Percentiles rank a stretch among this genome's conserved stretches.
These are phyloP conservation scores for Belgica antarctica DNA, from an alignment of 2,888 invertebrate genomes.

Conservation along the genomic window DNA sequence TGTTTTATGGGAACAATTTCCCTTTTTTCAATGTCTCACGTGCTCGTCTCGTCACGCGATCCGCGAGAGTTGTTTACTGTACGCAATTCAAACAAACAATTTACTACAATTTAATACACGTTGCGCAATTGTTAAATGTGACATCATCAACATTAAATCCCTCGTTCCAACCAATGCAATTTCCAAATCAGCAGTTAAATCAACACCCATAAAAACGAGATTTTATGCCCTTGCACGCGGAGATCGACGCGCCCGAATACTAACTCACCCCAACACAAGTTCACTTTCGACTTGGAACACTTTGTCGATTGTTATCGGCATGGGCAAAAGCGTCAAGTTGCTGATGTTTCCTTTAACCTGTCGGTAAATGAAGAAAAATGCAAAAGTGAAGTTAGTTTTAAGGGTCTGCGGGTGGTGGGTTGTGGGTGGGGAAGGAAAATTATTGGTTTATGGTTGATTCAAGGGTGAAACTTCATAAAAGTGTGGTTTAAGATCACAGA, in stretches of 20 bases:
- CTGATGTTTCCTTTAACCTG: slow-evolving; percentile 77
- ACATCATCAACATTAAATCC: neutral
- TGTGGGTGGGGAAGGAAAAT: neutral
- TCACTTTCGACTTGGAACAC: slow-evolving; percentile 63
- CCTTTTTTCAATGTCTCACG: no score
- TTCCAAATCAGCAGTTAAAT: slow-evolving; percentile 33
- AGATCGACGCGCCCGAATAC: slow-evolving; percentile 1
- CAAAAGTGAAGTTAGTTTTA: no score
- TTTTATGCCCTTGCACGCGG: slow-evolving; percentile 36
- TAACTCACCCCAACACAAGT: slow-evolving; percentile 54
- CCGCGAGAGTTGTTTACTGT: no score
- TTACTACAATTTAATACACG: no score
- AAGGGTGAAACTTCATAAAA: no score
- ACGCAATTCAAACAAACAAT: no score
- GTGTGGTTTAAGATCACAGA: no score
- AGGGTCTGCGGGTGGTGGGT: neutral
- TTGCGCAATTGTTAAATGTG: neutral
- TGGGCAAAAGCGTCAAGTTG: slow-evolving; percentile 80
- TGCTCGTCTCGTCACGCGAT: no score
- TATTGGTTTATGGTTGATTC: neutral
- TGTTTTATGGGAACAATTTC: neutral
- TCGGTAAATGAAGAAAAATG: neutral
- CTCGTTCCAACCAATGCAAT: neutral
- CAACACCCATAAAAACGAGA: slow-evolving; percentile 40
- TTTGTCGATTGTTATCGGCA: slow-evolving; percentile 74